phyloP scores from a whole-genome alignment of 53 echinoderm and acorn worm genomes.

The Arbacia lixula region DNA sequence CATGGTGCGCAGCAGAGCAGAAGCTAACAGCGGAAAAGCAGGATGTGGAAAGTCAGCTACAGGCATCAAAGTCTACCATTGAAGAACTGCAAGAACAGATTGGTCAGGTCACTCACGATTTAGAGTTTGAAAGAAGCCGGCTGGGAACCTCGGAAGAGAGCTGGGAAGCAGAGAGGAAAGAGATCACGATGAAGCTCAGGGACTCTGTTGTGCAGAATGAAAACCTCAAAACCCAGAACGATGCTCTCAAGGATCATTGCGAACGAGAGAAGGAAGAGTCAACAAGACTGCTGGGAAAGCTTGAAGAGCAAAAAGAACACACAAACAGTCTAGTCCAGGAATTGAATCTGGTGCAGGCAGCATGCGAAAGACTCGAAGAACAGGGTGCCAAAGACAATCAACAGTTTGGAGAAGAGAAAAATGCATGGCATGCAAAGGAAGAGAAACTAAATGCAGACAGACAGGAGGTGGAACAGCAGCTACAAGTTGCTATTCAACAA shows the following conservation, averaged over 20 bases:
- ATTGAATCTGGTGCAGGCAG: too few relatives aligned
- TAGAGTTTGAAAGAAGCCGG: neutral
- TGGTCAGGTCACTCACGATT: neutral
- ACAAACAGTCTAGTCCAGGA: too few relatives aligned
- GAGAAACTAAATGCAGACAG: too few relatives aligned
- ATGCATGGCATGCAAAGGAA: too few relatives aligned
- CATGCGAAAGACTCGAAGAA: too few relatives aligned
- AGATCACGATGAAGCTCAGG: neutral
- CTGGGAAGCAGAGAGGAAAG: neutral
- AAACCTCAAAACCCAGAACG: neutral
- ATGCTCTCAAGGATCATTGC: neutral
- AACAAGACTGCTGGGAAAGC: neutral
- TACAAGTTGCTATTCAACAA: too few relatives aligned
- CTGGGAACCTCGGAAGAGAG: neutral
- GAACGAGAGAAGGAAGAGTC: neutral
- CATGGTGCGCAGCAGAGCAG: neutral
- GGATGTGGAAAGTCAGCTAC: conserved; percentile 6
- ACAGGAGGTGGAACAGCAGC: too few relatives aligned
- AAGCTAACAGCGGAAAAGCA: conserved; percentile 1
- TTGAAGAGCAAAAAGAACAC: conserved; percentile 17
- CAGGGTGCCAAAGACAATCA: too few relatives aligned
- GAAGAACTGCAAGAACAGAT: conserved; percentile 8
- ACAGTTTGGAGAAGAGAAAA: too few relatives aligned
- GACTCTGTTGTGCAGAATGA: neutral
- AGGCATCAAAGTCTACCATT: neutral